phyloP scores from a whole-genome alignment of 1,140 invertebrate genomes.

The Drosophila pseudoananassae region DNA sequence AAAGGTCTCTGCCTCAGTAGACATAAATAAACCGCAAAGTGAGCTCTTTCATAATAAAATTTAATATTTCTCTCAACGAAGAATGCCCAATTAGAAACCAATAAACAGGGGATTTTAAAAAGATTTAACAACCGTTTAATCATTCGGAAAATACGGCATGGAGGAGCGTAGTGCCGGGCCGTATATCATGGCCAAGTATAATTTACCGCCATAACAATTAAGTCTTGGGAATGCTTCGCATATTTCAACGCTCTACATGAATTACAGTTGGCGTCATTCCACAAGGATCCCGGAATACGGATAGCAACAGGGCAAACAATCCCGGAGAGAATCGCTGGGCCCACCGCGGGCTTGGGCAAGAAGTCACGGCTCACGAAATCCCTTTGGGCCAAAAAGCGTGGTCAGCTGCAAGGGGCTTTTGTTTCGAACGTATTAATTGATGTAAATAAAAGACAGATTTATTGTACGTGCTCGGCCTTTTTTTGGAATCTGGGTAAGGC shows the following conservation, averaged over 20 bases:
- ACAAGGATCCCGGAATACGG: conserved; percentile 10
- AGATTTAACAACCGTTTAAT: conserved; percentile 17
- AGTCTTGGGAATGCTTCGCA: conserved; percentile 53
- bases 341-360: conserved; percentile 10
- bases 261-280: conserved; percentile 47
- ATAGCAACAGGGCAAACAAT: conserved; percentile 37
- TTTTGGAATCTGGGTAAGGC: background rate
- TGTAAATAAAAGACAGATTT: conserved; percentile 59
- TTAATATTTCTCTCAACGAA: background rate
- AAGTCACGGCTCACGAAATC: conserved; percentile 35
- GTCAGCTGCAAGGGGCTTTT: conserved; percentile 2
- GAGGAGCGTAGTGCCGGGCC: conserved; percentile 3
- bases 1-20: background rate
- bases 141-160: conserved; percentile 28
- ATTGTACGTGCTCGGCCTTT: conserved; percentile 37
- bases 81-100: conserved; percentile 15
- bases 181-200: conserved; percentile 42
- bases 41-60: background rate
- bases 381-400: conserved; percentile 25
- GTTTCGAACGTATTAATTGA: conserved; percentile 50
- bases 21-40: background rate
- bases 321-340: conserved; percentile 23
- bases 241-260: conserved; percentile 42
- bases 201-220: conserved; percentile 60
- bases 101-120: conserved; percentile 10